phyloP scores from a whole-genome alignment of 2,113 vertebrate genomes.

The Stigmatopora argus region DNA sequence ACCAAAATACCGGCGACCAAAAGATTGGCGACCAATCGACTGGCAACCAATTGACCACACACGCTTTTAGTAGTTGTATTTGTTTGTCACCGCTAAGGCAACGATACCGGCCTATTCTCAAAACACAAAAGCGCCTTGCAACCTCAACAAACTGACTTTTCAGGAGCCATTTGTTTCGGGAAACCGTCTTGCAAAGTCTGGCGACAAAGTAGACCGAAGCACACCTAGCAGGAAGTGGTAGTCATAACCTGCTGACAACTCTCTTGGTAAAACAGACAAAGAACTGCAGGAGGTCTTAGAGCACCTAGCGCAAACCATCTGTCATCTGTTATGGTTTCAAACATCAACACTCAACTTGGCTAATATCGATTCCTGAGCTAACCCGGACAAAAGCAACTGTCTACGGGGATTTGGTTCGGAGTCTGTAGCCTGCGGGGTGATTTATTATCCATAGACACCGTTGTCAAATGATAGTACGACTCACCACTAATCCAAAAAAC shows the following conservation, averaged over 20 bases:
- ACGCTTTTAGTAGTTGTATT: too few relatives aligned
- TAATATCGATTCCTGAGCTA: conserved; percentile 36
- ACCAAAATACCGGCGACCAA: too few relatives aligned
- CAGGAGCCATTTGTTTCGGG: too few relatives aligned
- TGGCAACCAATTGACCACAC: too few relatives aligned
- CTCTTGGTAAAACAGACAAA: conserved; percentile 58
- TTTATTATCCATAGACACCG: background rate
- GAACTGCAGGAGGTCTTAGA: conserved; percentile 51
- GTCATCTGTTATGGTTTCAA: conserved; percentile 58
- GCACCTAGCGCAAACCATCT: conserved; percentile 50
- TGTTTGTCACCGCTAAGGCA: too few relatives aligned
- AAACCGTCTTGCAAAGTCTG: conserved; percentile 3
- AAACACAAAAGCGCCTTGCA: too few relatives aligned
- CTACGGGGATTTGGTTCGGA: conserved; percentile 36
- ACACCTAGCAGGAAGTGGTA: conserved; percentile 38
- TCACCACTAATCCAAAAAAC: background rate
- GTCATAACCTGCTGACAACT: conserved; percentile 46
- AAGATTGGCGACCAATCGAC: too few relatives aligned
- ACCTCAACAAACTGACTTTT: background rate
- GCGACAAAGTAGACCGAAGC: conserved; percentile 18
- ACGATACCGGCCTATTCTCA: too few relatives aligned
- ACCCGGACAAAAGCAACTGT: conserved; percentile 42
- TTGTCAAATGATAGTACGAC: background rate
- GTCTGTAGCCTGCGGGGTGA: background rate
- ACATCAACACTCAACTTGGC: conserved; percentile 50